Percentiles rank a stretch among this genome's conserved stretches.
Evolutionary conservation across 1,140 invertebrate species (phyloP).

Genomic region (Fopius arisanus): DNA sequence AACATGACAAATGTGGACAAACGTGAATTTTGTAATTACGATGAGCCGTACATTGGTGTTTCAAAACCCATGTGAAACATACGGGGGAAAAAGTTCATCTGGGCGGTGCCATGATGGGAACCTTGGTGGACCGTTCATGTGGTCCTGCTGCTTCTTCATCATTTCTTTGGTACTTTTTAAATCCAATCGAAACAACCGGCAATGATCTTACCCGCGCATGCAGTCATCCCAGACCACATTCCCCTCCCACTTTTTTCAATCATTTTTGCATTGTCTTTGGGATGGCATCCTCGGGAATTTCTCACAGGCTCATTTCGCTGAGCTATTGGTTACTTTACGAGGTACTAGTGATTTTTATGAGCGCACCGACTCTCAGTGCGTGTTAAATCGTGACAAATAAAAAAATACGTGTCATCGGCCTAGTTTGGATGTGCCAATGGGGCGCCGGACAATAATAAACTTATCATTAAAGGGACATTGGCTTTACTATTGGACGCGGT

Average conservation of each 20-base stretch:
- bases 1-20: conserved; percentile 11
- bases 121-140: not conserved
- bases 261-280: not conserved
- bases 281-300: not conserved
- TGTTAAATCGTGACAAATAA: not conserved
- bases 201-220: conserved; percentile 5
- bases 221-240: not conserved
- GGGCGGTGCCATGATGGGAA: not conserved
- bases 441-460: not conserved
- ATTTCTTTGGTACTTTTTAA: conserved; percentile 1
- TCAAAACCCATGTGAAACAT: not conserved
- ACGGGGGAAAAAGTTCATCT: not conserved
- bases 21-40: conserved; percentile 7
- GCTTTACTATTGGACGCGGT: not conserved
- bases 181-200: not conserved
- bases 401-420: not conserved
- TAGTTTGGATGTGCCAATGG: not conserved
- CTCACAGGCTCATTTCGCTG: not conserved
- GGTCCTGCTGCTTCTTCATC: conserved; percentile 2
- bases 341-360: not conserved
- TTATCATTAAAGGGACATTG: conserved; percentile 3
- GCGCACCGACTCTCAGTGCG: not conserved
- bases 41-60: not conserved
- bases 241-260: not conserved
- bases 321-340: not conserved